Evolutionary conservation across 92 coral and sea anemone species (phyloP).

Genomic region (Desmophyllum pertusum): DNA sequence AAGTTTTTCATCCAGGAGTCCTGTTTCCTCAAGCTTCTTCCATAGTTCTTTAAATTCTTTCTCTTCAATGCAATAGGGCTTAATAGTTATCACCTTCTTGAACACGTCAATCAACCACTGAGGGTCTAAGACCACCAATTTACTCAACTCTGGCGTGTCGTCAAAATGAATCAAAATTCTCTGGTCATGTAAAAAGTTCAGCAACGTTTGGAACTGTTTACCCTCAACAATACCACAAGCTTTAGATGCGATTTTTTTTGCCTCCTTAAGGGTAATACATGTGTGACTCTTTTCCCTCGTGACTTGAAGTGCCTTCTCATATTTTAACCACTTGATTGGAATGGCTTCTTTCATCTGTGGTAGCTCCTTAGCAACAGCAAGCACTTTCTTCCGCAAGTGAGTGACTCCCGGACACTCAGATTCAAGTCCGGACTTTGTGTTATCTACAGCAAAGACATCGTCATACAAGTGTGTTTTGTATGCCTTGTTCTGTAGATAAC

Average conservation of each 20-base stretch:
- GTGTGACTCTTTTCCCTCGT: constrained; percentile 22
- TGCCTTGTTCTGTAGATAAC: constrained; percentile 17
- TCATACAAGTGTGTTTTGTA: constrained; percentile 21
- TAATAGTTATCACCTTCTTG: constrained; percentile 64
- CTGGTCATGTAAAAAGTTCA: constrained; percentile 65
- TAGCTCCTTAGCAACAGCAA: constrained; percentile 29
- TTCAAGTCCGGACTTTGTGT: constrained; percentile 45
- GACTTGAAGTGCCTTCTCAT: constrained; percentile 54
- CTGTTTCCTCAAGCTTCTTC: constrained; percentile 46
- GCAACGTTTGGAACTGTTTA: constrained; percentile 35
- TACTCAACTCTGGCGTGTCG: constrained; percentile 28
- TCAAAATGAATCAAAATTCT: constrained; percentile 61
- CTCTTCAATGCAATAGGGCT: constrained; percentile 23
- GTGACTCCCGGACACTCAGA: constrained; percentile 33
- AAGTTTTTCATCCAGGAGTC: constrained; percentile 39
- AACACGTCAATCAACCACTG: constrained; percentile 70
- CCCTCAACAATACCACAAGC: constrained; percentile 29
- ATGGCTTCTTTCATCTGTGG: constrained; percentile 31
- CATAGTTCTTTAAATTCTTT: constrained; percentile 36
- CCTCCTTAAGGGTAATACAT: constrained; percentile 33
- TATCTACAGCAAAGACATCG: constrained; percentile 55
- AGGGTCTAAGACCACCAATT: constrained; percentile 53
- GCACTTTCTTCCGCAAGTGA: constrained; percentile 44
- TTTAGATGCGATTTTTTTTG: constrained; percentile 41
- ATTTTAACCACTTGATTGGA: constrained; percentile 59